Evolutionary conservation across 2,113 vertebrate genomes (phyloP), one percentile per base, ranked within the genome.

Genomic region (Coregonus clupeaformis): DNA sequence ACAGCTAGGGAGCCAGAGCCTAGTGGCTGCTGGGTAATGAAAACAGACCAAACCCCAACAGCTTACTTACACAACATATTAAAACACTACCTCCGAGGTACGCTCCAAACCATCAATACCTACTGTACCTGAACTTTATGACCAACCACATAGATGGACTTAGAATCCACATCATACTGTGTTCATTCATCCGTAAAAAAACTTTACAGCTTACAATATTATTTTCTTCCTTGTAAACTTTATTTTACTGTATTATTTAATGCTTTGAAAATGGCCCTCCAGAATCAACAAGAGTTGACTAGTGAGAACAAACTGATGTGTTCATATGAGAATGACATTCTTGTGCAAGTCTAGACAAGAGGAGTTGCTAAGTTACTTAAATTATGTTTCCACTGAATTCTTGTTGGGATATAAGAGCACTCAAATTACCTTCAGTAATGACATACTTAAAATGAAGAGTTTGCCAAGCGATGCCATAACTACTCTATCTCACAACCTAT

Each of bases 1-100:
- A 27, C 22, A 29, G 20, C 47, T 81, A 77, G 72, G 79, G 73
- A 78, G 67, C 78, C 84, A 82, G 76, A 82, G 77, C 80, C 76
- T 82, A 82, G 77, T 75, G 82, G 55, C 16, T n/a, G 16, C 14
- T n/a, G 66, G 66, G 27, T 68, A 68, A 68, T 68, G 62, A 73
- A 74, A 18, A 60, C 57, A 72, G 6, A 32, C 12, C 18, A 57
- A 22, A 25, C 25, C 20, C 14, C 13, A 13, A 72, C 47, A 14
- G 36, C 65, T 55, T 72, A 52, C 68, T 68, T 49, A 18, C 49
- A 24, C 69, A 69, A 67, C 72, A 60, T 62, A 69, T 42, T 12
- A 77, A 80, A 77, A 76, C 73, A 57, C 49, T 57, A 72, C 67
- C 69, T 42, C 32, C 16, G 69, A 79, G 4, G 27, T 25, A 14